Evolutionary conservation across 1,140 invertebrate genomes (phyloP), one percentile per base, ranked within the genome.

Genomic region (Solen grandis): DNA sequence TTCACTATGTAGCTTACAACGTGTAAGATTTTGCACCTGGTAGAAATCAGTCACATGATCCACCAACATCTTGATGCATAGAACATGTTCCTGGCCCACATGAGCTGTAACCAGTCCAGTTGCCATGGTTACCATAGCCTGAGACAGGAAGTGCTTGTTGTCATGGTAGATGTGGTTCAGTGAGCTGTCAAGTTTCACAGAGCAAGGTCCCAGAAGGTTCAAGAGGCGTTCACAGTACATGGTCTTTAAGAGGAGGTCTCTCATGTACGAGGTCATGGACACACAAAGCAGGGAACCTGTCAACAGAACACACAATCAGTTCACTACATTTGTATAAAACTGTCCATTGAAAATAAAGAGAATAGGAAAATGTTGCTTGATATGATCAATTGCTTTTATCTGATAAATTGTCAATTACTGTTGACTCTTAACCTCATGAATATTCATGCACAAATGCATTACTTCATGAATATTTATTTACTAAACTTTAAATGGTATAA

Each of bases 21-120:
- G n/a, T n/a, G n/a, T n/a, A n/a, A n/a, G n/a, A n/a, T n/a, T n/a
- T n/a, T n/a, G n/a, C n/a, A 80, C 77, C 77, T 80, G 35, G 38
- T 46, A 62, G n/a, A 80, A 80, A 16, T 80, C 38, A 33, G 25
- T 19, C 10, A 72, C 19, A 38, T 80, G 77, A 38, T 80, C 77
- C 25, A 22, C 46, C 0, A 72, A 4, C 38, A 55, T 2, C 31
- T 36, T 60, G 22, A 80, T 22, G 36, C 77, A 80, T 5, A 80
- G 55, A 13, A 55, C 77, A 73, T 80, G 66, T 31, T 80, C 77
- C 35, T 80, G 77, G n/a, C 77, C 77, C 52, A 80, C 38, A 27
- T 72, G 36, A 27, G 65, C 29, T n/a, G 77, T 80, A 5, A 80
- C 54, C 54, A 80, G 29, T 5, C 68, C 77, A 25, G 68, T 80